phyloP scores from a whole-genome alignment of 2,113 vertebrate genomes.

The Clinocottus analis region DNA sequence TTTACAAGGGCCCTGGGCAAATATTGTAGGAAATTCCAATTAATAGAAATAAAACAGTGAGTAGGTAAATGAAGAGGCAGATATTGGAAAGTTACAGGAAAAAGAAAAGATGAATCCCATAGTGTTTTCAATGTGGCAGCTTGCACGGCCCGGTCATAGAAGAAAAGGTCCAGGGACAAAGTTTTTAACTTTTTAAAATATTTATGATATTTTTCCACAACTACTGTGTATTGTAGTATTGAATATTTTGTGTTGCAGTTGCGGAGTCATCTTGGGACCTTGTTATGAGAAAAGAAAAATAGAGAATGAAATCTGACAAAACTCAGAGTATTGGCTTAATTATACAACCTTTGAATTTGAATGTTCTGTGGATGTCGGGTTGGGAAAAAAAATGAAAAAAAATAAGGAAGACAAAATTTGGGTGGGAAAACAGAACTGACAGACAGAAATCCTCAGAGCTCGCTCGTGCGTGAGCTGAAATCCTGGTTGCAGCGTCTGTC shows the following conservation, averaged over 20 bases:
- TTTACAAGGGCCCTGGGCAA: not conserved
- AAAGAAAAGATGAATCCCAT: not conserved
- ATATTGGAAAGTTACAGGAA: too few species aligned
- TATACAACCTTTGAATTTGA: not conserved
- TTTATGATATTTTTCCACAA: not conserved
- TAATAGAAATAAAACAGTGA: not conserved
- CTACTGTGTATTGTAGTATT: not conserved
- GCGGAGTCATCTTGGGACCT: conserved; percentile 4
- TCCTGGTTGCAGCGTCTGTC: conserved; percentile 16
- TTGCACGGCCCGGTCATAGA: not conserved
- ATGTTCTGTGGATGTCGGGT: not conserved
- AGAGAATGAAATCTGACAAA: not conserved
- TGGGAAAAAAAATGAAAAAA: not conserved
- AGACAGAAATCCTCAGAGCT: not conserved
- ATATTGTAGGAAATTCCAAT: not conserved
- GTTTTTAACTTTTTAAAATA: not conserved
- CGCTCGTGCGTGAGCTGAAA: conserved; percentile 20
- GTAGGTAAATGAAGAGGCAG: too few species aligned
- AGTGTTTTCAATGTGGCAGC: not conserved
- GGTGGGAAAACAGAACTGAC: not conserved
- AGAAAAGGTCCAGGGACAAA: not conserved
- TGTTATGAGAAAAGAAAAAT: not conserved
- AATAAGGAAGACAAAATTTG: not conserved
- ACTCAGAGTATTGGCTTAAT: not conserved
- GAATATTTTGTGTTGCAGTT: not conserved